Conservation (phyloP, 2,888 invertebrate genomes). For the Lepeophtheirus nordmannii region DNA sequence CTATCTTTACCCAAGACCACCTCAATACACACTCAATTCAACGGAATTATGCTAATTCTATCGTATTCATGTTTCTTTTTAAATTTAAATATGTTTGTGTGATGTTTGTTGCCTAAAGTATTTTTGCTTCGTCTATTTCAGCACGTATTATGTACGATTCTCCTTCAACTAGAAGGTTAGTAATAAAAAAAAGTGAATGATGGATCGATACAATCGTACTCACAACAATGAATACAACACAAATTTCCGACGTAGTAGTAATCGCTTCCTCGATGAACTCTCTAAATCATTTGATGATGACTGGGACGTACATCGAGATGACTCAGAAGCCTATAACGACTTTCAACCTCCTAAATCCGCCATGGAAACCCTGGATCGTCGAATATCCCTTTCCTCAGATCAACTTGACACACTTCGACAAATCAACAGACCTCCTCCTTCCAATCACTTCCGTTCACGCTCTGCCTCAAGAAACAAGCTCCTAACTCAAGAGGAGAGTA, state of each 20-base stretch:
- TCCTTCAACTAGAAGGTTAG: too few relatives aligned
- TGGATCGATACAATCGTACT: too few relatives aligned
- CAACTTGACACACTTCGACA: slow-evolving; percentile 20
- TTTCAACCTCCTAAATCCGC: not conserved
- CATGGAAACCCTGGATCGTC: slow-evolving; percentile 23
- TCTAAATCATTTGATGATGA: not conserved
- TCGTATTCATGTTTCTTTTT: too few relatives aligned
- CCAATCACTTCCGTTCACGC: not conserved
- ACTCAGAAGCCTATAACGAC: not conserved
- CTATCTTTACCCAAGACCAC: too few relatives aligned
- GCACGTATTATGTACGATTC: too few relatives aligned
- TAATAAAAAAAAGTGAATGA: too few relatives aligned
- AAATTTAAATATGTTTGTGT: too few relatives aligned
- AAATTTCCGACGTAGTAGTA: not conserved
- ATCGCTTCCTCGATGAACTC: not conserved
- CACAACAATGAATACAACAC: too few relatives aligned
- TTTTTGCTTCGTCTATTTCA: too few relatives aligned
- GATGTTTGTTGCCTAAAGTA: too few relatives aligned
- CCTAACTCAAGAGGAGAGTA: not conserved
- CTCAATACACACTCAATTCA: too few relatives aligned
- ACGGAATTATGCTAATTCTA: too few relatives aligned
- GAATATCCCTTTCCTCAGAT: slow-evolving; percentile 22
- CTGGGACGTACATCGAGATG: not conserved
- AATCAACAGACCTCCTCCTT: not conserved
- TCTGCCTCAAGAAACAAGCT: slow-evolving; percentile 4